These are phyloP conservation scores for Otolemur garnettii DNA, from an alignment of 2,113 vertebrate genomes.

Conservation along the genomic window DNA sequence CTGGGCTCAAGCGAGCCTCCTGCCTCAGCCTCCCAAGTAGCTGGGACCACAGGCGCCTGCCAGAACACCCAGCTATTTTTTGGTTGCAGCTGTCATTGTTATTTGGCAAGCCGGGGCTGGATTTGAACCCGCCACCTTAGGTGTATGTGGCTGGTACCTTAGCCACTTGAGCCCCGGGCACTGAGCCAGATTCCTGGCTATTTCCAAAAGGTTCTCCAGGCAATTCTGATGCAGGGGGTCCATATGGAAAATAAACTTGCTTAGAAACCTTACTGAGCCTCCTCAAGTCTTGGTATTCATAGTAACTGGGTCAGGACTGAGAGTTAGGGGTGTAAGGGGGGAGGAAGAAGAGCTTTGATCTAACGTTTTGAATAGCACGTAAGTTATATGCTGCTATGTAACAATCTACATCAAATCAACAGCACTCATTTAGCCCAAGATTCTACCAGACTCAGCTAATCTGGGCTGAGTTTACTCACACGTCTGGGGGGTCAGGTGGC, in stretches of 20 bases:
- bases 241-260: neutral
- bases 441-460: neutral
- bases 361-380: neutral
- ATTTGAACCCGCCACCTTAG: too few relatives aligned
- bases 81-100: too few relatives aligned
- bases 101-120: too few relatives aligned
- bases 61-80: too few relatives aligned
- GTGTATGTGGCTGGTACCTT: too few relatives aligned
- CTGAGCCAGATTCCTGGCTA: neutral
- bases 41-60: too few relatives aligned
- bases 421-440: neutral
- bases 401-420: neutral
- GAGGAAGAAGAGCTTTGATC: neutral
- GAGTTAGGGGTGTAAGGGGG: neutral
- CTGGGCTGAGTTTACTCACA: neutral
- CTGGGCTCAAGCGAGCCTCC: too few relatives aligned
- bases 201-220: neutral
- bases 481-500: neutral
- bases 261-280: neutral
- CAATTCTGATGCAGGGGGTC: neutral
- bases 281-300: neutral
- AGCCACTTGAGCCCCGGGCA: too few relatives aligned
- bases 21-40: too few relatives aligned
- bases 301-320: neutral
- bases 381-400: neutral